These are phyloP conservation scores for Proterorhinus semilunaris DNA, from an alignment of 2,113 vertebrate species.

Conservation along the genomic window DNA sequence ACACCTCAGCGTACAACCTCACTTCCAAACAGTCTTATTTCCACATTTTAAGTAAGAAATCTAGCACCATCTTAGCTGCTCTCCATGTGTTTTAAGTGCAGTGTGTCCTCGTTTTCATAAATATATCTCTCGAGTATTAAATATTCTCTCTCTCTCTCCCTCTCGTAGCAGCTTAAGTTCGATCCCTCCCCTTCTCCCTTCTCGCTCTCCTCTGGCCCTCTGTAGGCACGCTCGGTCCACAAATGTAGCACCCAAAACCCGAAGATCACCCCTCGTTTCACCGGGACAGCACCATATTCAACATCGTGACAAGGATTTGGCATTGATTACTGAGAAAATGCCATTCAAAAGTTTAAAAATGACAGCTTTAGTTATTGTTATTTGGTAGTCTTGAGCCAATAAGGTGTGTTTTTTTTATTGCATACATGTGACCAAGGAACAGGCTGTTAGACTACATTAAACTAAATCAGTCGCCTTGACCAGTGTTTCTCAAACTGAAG, in stretches of 20 bases:
- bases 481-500: no score
- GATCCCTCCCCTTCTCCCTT: neutral
- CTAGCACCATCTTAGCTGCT: constrained; percentile 5
- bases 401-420: constrained; percentile 3
- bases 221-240: constrained; percentile 1
- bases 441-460: neutral
- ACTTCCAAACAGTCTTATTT: constrained; percentile 1
- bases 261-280: neutral
- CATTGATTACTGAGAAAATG: constrained; percentile 7
- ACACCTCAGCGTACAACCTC: neutral
- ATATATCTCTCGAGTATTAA: constrained; percentile 9
- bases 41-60: neutral
- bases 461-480: neutral
- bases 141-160: neutral
- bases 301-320: neutral
- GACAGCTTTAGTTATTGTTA: neutral
- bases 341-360: neutral
- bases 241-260: neutral
- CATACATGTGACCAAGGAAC: neutral
- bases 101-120: neutral
- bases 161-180: neutral
- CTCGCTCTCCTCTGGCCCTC: neutral
- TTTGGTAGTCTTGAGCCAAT: neutral
- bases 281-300: neutral
- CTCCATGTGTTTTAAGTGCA: constrained; percentile 1